A percentile compares a stretch with the other conserved stretches of the same genome.
Conservation (phyloP, 2,888 invertebrate genomes). For the Andrena fulva region DNA sequence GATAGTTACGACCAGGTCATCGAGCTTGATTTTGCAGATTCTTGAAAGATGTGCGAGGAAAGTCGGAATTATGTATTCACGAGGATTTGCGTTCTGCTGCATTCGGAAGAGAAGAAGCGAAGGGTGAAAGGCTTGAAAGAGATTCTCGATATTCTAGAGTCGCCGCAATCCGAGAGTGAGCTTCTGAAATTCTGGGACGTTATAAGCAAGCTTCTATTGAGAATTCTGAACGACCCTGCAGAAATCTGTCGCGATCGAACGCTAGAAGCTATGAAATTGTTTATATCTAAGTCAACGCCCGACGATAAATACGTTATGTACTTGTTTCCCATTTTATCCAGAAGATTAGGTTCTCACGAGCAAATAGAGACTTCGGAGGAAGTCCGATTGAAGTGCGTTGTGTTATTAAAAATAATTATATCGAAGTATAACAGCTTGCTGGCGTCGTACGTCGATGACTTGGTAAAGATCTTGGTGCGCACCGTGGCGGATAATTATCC, state of each 20-base stretch:
- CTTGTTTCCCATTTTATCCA: constrained; percentile 90
- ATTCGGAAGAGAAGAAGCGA: constrained; percentile 87
- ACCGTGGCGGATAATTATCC: constrained; percentile 92
- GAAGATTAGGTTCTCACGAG: constrained; percentile 92
- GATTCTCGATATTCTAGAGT: constrained; percentile 85
- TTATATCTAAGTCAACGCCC: constrained; percentile 87
- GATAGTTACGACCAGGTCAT: constrained; percentile 8
- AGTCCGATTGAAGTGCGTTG: constrained; percentile 89
- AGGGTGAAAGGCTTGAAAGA: constrained; percentile 87
- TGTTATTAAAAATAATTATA: constrained; percentile 89
- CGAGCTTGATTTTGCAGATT: constrained; percentile 31
- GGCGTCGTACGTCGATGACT: constrained; percentile 90
- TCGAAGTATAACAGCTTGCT: constrained; percentile 88
- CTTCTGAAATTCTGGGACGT: constrained; percentile 83
- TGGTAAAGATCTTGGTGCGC: constrained; percentile 90
- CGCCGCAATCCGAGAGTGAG: constrained; percentile 85
- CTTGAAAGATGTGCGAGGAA: constrained; percentile 45
- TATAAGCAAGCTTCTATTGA: constrained; percentile 84
- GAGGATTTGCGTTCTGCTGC: constrained; percentile 81
- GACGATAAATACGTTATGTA: constrained; percentile 91
- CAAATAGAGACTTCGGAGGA: constrained; percentile 92
- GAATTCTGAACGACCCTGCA: constrained; percentile 86
- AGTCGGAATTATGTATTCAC: constrained; percentile 41
- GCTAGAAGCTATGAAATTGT: constrained; percentile 86
- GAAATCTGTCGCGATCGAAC: constrained; percentile 89